Evolutionary conservation across 2,113 vertebrate genomes (phyloP), one percentile per base, ranked within the genome.

Genomic region (Natator depressus): DNA sequence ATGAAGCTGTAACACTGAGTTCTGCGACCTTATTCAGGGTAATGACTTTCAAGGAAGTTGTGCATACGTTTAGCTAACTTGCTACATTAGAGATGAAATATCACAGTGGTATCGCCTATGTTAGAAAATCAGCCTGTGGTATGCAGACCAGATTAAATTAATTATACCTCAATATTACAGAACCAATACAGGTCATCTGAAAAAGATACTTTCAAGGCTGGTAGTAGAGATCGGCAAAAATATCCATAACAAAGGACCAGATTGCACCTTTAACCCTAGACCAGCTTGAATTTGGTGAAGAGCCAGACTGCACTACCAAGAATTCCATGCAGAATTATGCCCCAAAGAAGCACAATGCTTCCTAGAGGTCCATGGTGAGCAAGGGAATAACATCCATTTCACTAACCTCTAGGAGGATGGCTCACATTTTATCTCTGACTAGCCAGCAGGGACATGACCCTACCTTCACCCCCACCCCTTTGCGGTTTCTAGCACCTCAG

Each of bases 251-350:
- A 17, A 87, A 80, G 50, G 57, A 4, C 5, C 10, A 10, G 29
- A 24, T 4, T 22, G 2, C 82, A 51, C 69, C 0, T 0, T 69
- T 72, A 42, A 27, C 27, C 10, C 9, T 31, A 85, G 27, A n/a
- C 53, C 14, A 17, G 50, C 16, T 9, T 87, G 83, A 29, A 16
- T 93, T 46, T 87, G 7, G 27, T 69, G 8, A 46, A 57, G 17
- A 31, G 16, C 22, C 16, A 38, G 5, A 14, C 50, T 72, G 35
- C 42, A 35, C 35, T 51, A 80, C 50, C 0, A 0, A 0, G 0
- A 72, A 51, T 51, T 42, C 16, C 50, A 84, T 46, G n/a, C 6
- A 35, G 27, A 25, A 57, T 75, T 72, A 57, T 51, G 72, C 69
- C 42, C 4, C 42, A 80, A 69, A 80, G 27, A 79, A 87, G 50